These are phyloP conservation scores for Mya arenaria DNA, from an alignment of 1,140 invertebrate species.

Conservation along the genomic window DNA sequence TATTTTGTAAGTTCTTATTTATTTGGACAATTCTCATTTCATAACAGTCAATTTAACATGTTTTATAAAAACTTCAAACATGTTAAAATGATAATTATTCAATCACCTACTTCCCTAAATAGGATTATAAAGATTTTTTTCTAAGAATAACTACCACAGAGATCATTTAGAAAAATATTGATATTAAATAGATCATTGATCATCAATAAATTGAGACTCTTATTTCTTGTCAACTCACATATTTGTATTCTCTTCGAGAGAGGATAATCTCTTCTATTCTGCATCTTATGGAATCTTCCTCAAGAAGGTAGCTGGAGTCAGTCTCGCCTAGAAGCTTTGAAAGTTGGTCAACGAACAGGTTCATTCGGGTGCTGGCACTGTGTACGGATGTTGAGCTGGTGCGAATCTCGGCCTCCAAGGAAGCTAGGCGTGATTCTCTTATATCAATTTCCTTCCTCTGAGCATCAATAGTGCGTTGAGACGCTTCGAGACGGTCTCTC, in stretches of 20 bases:
- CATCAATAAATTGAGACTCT: too few species aligned
- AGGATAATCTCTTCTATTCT: constrained; percentile 62
- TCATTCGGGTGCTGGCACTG: constrained; percentile 64
- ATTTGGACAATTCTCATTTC: too few species aligned
- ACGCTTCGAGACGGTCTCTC: constrained; percentile 76
- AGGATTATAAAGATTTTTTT: too few species aligned
- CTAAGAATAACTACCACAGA: too few species aligned
- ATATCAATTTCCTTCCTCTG: constrained; percentile 77
- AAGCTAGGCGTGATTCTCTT: constrained; percentile 65
- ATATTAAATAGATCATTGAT: too few species aligned
- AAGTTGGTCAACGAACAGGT: constrained; percentile 76
- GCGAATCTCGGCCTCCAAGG: constrained; percentile 68
- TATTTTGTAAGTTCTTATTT: too few species aligned
- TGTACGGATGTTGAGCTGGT: constrained; percentile 64
- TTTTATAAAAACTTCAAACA: too few species aligned
- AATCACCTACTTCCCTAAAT: too few species aligned
- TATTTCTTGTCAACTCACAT: constrained; percentile 73
- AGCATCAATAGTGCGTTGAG: constrained; percentile 75
- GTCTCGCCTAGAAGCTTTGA: constrained; percentile 72
- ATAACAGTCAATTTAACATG: too few species aligned
- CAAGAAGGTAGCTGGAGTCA: constrained; percentile 62
- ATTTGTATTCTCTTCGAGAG: constrained; percentile 64
- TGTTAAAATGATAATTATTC: too few species aligned
- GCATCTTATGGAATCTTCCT: constrained; percentile 77
- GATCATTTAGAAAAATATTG: too few species aligned